Conservation (phyloP, 2,113 vertebrate species). For the Coptodon bakossiorum region DNA sequence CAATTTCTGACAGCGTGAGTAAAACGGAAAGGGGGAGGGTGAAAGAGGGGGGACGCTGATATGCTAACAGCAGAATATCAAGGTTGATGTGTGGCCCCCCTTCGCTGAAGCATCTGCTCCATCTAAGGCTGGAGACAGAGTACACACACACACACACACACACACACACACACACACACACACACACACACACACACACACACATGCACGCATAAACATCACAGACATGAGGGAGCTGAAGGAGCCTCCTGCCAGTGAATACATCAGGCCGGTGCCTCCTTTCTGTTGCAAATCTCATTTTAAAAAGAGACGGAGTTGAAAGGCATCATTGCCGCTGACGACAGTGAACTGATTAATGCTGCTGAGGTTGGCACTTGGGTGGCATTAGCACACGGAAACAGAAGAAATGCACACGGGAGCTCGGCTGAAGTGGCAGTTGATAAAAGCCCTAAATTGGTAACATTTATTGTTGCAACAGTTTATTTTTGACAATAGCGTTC, state of each 20-base stretch:
- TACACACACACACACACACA: background rate
- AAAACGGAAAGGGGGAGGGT: background rate
- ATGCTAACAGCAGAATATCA: constrained; percentile 33
- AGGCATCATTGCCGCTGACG: constrained; percentile 25
- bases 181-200: too few species aligned
- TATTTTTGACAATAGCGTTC: background rate
- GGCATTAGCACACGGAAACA: constrained; percentile 5
- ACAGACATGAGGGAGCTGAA: constrained; percentile 1
- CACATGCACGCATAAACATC: background rate
- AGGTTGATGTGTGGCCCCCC: constrained; percentile 52
- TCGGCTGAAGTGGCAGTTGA: background rate
- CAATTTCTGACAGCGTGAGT: constrained; percentile 46
- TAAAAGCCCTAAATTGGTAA: background rate
- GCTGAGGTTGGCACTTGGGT: constrained; percentile 16
- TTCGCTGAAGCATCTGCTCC: constrained; percentile 52
- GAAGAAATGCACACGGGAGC: background rate
- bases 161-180: background rate
- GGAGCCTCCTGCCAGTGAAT: constrained; percentile 25
- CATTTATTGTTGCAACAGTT: background rate
- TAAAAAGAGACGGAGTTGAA: constrained; percentile 31
- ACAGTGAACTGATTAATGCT: constrained; percentile 33
- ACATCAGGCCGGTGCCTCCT: constrained; percentile 4
- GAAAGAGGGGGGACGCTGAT: background rate
- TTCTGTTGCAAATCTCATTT: constrained; percentile 25
- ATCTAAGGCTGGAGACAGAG: background rate